Evolutionary conservation across 2,113 vertebrate genomes (phyloP), one percentile per base, ranked within the genome.

Genomic region (Phocoena phocoena): DNA sequence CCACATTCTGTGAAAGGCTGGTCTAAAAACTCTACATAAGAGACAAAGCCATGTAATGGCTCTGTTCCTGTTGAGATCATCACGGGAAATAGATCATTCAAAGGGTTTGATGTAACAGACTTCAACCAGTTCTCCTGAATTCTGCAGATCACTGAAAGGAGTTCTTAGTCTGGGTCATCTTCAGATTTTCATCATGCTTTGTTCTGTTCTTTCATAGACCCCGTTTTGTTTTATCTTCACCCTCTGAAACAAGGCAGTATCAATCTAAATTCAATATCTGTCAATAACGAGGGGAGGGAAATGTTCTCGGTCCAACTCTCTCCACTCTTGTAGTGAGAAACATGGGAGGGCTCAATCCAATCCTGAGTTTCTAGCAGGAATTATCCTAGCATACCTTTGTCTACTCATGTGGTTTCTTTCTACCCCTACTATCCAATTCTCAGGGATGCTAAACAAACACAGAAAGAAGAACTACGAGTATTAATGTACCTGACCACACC

Each of bases 401-500:
- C 71, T n/a, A 33, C 47, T 2, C 6, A 53, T 14, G 68, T 4
- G 25, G 62, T 87, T 94, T 71, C 60, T 65, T 86, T 36, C 53
- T 86, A 33, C 2, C 13, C 21, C 70, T 41, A 28, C 60, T 21
- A 14, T 1, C 21, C 33, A 62, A 36, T 18, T 55, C 4, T 68
- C 41, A 18, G 11, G 73, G 36, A 62, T 33, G n/a, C 74, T 33
- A 58, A 53, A 62, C 41, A 36, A 53, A 67, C 2, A 14, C 1
- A 38, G 60, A 33, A 53, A 50, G 12, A 60, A 44, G 13, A 84
- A 47, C 3, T 15, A 10, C 13, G 3, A 3, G 3, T 62, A 2
- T 23, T 13, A 9, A 6, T 13, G 0, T 1, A 31, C 1, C 53
- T n/a, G 41, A 21, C 17, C 70, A 55, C 20, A 8, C 41, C 3